Percentiles rank a stretch among this genome's conserved stretches.
These are phyloP conservation scores for Acanthopagrus latus DNA, from an alignment of 2,797 vertebrate genomes.

Conservation along the genomic window DNA sequence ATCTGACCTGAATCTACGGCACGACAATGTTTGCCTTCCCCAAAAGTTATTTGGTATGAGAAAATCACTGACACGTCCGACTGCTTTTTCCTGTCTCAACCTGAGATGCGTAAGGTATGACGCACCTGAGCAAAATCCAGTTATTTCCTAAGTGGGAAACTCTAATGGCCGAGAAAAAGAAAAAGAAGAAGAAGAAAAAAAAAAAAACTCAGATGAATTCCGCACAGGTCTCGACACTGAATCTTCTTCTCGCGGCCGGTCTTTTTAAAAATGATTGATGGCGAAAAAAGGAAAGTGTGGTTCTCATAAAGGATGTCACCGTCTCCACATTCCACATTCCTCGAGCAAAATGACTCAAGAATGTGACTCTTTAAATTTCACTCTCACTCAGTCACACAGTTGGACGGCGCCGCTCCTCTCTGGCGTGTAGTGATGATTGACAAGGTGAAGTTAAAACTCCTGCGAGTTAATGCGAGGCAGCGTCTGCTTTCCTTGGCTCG, in stretches of 20 bases:
- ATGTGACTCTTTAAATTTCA: slow-evolving; percentile 7
- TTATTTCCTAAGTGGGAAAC: slow-evolving; percentile 52
- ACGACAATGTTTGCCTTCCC: not conserved
- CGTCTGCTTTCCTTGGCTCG: slow-evolving; percentile 11
- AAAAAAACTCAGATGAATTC: not conserved
- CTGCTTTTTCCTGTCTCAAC: not conserved
- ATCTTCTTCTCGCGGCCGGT: not conserved
- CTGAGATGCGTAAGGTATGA: slow-evolving; percentile 29
- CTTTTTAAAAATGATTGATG: slow-evolving; percentile 14
- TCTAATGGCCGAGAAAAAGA: not conserved
- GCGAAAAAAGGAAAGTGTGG: slow-evolving; percentile 4
- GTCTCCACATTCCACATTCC: not conserved
- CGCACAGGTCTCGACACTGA: not conserved
- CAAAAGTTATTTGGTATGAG: slow-evolving; percentile 11
- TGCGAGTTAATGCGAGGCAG: slow-evolving; percentile 10
- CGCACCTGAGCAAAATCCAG: slow-evolving; percentile 16
- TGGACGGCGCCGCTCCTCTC: not conserved
- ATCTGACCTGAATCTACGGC: slow-evolving; percentile 4
- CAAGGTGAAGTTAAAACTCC: not conserved
- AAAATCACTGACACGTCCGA: slow-evolving; percentile 18
- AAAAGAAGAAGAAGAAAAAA: too few species aligned
- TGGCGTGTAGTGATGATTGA: not conserved
- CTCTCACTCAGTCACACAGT: not conserved
- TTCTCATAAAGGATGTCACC: not conserved
- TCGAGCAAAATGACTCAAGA: not conserved